These are phyloP conservation scores for Latheticus oryzae DNA, from an alignment of 2,888 invertebrate species.

Conservation along the genomic window DNA sequence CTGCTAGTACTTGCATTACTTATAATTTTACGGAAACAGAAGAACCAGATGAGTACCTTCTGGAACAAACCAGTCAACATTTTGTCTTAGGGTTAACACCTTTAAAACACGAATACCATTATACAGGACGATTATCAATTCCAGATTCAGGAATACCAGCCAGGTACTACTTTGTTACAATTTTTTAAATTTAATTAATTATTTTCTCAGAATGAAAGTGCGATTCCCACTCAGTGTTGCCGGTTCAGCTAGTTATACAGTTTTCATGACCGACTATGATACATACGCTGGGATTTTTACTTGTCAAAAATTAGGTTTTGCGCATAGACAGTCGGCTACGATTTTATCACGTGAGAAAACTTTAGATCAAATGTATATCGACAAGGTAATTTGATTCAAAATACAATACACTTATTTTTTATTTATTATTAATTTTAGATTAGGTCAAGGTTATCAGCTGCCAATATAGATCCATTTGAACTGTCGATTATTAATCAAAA, in stretches of 20 bases:
- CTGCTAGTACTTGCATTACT: constrained; percentile 81
- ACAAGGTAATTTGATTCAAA: constrained; percentile 75
- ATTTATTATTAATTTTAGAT: constrained; percentile 63
- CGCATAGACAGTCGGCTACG: constrained; percentile 82
- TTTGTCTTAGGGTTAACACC: constrained; percentile 77
- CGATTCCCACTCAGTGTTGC: constrained; percentile 82
- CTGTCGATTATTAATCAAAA: constrained; percentile 79
- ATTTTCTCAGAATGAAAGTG: constrained; percentile 75
- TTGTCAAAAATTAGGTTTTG: constrained; percentile 81
- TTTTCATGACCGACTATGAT: constrained; percentile 80
- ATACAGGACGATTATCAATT: constrained; percentile 76
- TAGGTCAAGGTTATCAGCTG: constrained; percentile 72
- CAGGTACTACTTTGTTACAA: constrained; percentile 58
- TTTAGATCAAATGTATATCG: constrained; percentile 76
- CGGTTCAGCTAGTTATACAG: constrained; percentile 79
- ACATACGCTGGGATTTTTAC: constrained; percentile 83
- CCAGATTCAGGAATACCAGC: constrained; percentile 75
- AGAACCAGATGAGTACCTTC: constrained; percentile 76
- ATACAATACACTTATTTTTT: neutral
- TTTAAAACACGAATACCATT: constrained; percentile 82
- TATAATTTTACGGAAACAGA: constrained; percentile 80
- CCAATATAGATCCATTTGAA: constrained; percentile 81
- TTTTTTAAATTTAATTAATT: too few species aligned
- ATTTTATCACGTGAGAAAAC: constrained; percentile 82
- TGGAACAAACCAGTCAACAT: constrained; percentile 81